A percentile compares a stretch with the other conserved stretches of the same genome.
Conservation (phyloP, 1,140 invertebrate species). For the Delia radicum region DNA sequence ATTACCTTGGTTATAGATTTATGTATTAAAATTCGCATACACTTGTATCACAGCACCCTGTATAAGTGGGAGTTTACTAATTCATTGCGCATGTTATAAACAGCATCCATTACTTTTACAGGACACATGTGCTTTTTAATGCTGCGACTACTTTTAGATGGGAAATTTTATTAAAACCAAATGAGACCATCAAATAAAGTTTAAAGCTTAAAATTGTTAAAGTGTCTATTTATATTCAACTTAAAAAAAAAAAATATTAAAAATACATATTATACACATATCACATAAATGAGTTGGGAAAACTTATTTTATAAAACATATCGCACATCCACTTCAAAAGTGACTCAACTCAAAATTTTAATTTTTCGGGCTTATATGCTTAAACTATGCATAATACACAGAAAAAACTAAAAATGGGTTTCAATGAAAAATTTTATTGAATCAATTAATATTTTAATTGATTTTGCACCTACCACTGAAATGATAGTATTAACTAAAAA, state of each 20-base stretch:
- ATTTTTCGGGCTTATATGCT: no score
- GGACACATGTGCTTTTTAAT: background rate
- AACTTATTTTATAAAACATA: no score
- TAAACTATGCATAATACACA: no score
- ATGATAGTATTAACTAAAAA: no score
- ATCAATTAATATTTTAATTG: no score
- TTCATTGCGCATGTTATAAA: background rate
- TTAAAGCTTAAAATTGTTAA: background rate
- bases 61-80: background rate
- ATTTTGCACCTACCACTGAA: no score
- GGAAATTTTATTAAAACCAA: background rate
- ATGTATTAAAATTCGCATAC: background rate
- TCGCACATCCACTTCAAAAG: no score
- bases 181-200: background rate
- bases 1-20: slow-evolving; percentile 10
- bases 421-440: no score
- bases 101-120: background rate
- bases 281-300: background rate
- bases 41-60: slow-evolving; percentile 13
- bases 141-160: background rate
- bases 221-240: background rate
- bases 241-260: background rate
- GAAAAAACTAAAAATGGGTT: no score
- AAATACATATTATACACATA: background rate
- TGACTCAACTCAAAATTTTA: no score